Base-by-base conservation (phyloP, 2,888 invertebrate species). In the Agriopis aurantiaria region DNA sequence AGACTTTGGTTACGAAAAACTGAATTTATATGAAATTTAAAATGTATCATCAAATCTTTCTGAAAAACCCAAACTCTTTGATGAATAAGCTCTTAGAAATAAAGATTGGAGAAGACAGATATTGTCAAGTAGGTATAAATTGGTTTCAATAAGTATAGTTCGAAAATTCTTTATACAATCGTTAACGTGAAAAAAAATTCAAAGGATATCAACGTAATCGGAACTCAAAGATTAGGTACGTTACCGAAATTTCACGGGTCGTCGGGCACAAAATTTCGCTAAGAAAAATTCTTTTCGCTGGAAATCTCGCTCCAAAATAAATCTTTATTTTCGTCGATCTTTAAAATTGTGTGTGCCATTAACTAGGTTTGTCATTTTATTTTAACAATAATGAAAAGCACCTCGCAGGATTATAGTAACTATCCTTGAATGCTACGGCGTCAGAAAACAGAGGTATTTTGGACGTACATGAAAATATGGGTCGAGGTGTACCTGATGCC, bases 211-310 rank as follows among this genome's bases (percentile, higher is more conserved):
- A 79, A 78, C 71, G 78, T 79, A 79, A 80, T 80, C 75, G 75
- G 71, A 80, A 81, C 75, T 78, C 76, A 75, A 73, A 78, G 75
- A 77, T 78, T 77, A 79, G 78, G 78, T 76, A 78, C 78, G 75
- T 77, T 80, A 76, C 80, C 73, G 77, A 78, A 81, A 85, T 83
- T 82, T 82, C 68, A 78, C 81, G 82, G 81, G 77, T 76, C 78
- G 80, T 77, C 78, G 78, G 65, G 48, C 77, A 75, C 72, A 69
- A 74, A 68, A 75, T 77, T 82, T 82, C 80, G 75, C 69, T 75
- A 73, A 73, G 74, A 78, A 78, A 78, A 71, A 75, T 40, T 23
- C 33, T 65, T 65, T 59, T 56, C 14, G 58, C 8, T 56, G 40
- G 23, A 62, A 70, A 71, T 14, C 53, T 17, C 40, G 40, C 8